Base-by-base conservation (phyloP, 2,113 vertebrate species). In the Prionailurus bengalensis region DNA sequence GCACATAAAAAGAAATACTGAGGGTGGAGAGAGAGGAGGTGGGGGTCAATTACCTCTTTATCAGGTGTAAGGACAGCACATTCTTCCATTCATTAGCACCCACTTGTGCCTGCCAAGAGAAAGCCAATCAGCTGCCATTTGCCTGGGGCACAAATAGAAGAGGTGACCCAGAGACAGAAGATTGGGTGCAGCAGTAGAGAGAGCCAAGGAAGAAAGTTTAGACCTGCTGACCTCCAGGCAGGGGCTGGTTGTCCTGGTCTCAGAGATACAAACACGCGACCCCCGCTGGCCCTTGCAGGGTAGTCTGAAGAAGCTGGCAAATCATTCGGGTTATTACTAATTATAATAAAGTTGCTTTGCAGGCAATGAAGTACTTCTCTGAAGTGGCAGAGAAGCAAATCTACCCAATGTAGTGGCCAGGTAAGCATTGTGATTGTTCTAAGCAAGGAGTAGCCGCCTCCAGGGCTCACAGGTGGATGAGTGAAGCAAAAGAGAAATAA, bases 41-140 rank as follows among this genome's bases (percentile, higher is more conserved):
- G 27, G 87, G 84, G 79, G 79, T 96, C 94, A 89, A 73, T 78
- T 78, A 88, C 68, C 65, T 92, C 79, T 55, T 89, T 97, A 97
- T 98, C 97, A 92, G 90, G 95, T 96, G 65, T 76, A 95, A 98
- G 95, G 89, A 89, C 94, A 95, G 84, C 83, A 91, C 96, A 95
- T 96, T 97, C 95, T 97, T 82, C 63, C 74, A 93, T 97, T 95
- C 97, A 96, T 97, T 98, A 97, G 92, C 96, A 97, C 97, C 87
- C 83, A 98, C 98, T 98, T 98, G 91, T 80, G 84, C 70, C 94
- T 98, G 96, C 97, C 97, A 95, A 68, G 68, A 87, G 92, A 97
- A 96, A 84, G 79, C 90, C 92, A 83, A 71, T 55, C 92, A 51
- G 79, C 86, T 93, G 82, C 93, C 76, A 53, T 95, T 91, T 83